Conservation (phyloP, 2,797 vertebrate species). For the Oryzias dopingdopingensis region DNA sequence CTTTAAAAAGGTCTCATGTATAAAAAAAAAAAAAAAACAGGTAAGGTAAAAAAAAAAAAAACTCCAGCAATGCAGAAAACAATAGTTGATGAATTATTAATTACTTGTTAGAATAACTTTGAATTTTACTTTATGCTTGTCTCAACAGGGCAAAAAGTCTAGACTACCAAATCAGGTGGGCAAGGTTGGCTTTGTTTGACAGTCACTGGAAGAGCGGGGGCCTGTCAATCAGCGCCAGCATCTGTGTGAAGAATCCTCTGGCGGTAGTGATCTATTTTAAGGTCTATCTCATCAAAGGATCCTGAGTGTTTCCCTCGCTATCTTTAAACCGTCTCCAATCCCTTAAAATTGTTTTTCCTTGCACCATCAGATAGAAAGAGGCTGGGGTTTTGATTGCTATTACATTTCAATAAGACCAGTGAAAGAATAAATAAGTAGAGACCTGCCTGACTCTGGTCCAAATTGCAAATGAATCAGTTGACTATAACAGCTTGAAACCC, state of each 20-base stretch:
- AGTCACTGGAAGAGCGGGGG: slow-evolving; percentile 30
- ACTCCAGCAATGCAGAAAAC: not conserved
- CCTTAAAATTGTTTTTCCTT: slow-evolving; percentile 70
- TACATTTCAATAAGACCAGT: slow-evolving; percentile 72
- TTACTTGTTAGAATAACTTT: slow-evolving; percentile 4
- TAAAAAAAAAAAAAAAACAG: too few species aligned
- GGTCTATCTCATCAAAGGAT: slow-evolving; percentile 70
- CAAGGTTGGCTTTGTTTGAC: slow-evolving; percentile 28
- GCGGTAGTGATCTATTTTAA: slow-evolving; percentile 62
- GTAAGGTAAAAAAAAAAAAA: too few species aligned
- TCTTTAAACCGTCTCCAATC: slow-evolving; percentile 63
- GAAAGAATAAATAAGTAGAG: slow-evolving; percentile 72
- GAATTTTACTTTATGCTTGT: slow-evolving; percentile 16
- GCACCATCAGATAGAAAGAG: slow-evolving; percentile 60
- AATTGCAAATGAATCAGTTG: slow-evolving; percentile 71
- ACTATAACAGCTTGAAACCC: slow-evolving; percentile 65
- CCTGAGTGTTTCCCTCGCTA: slow-evolving; percentile 55
- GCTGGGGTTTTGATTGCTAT: slow-evolving; percentile 66
- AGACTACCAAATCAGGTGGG: slow-evolving; percentile 33
- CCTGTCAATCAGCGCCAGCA: slow-evolving; percentile 54
- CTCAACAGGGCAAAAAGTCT: slow-evolving; percentile 15
- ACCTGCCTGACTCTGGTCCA: slow-evolving; percentile 55
- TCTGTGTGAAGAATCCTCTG: slow-evolving; percentile 46
- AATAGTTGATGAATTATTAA: slow-evolving; percentile 26
- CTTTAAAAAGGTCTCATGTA: too few species aligned